These are phyloP conservation scores for Cepaea nemoralis DNA, from an alignment of 1,140 invertebrate genomes.

Conservation along the genomic window DNA sequence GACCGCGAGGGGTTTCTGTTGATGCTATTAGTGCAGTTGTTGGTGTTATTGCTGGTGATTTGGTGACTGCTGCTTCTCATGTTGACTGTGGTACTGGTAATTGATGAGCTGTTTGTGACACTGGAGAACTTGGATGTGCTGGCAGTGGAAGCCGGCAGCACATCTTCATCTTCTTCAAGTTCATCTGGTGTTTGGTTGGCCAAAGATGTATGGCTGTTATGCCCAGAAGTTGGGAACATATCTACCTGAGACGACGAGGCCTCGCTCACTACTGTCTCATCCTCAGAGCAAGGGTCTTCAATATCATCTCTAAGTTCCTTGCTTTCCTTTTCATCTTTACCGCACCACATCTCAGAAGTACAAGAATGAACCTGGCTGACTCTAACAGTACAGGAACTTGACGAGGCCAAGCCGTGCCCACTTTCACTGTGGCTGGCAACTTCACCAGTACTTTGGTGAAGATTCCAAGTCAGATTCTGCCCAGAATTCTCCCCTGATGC, in stretches of 20 bases:
- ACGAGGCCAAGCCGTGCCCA: not conserved
- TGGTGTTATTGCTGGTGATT: not conserved
- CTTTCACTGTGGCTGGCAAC: not conserved
- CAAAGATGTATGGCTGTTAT: not conserved
- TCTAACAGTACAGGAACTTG: not conserved
- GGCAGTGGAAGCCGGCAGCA: not conserved
- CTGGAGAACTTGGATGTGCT: not conserved
- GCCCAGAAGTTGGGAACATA: not conserved
- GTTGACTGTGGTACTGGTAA: not conserved
- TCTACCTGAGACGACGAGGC: not conserved
- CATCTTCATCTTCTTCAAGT: not conserved
- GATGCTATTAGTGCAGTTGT: not conserved
- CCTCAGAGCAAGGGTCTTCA: not conserved
- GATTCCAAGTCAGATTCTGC: not conserved
- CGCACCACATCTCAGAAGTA: not conserved
- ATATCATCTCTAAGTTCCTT: not conserved
- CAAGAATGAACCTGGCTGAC: not conserved
- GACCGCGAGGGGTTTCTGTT: conserved; percentile 25
- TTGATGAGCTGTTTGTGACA: not conserved
- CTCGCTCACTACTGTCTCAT: not conserved
- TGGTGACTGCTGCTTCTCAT: not conserved
- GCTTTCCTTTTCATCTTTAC: not conserved
- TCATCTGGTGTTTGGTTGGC: not conserved
- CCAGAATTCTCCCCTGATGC: not conserved
- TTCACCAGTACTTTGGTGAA: not conserved